These are phyloP conservation scores for Euthynnus affinis DNA, from an alignment of 2,797 vertebrate genomes.

Conservation along the genomic window DNA sequence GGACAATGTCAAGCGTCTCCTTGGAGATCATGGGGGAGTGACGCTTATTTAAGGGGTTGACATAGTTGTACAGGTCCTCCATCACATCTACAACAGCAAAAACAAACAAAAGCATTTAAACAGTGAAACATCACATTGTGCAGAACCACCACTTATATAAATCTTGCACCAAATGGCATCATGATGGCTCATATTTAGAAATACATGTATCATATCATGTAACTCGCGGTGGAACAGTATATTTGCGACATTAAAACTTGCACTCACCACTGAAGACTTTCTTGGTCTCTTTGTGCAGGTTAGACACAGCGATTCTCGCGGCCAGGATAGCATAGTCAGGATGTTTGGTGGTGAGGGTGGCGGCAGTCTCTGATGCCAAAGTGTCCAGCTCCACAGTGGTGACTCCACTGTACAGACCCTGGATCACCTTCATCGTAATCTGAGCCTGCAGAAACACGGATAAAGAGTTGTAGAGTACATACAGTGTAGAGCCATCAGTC, in stretches of 20 bases:
- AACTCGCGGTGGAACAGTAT: background rate
- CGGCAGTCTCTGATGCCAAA: conserved; percentile 93
- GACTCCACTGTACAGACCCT: conserved; percentile 95
- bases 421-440: conserved; percentile 98
- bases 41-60: conserved; percentile 90
- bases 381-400: conserved; percentile 96
- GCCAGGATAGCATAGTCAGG: conserved; percentile 97
- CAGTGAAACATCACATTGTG: background rate
- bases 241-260: background rate
- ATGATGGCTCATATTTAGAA: background rate
- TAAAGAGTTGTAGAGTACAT: background rate
- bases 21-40: conserved; percentile 96
- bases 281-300: conserved; percentile 97
- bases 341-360: conserved; percentile 96
- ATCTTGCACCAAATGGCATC: background rate
- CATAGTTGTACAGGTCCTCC: conserved; percentile 94
- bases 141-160: background rate
- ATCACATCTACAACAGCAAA: conserved; percentile 87
- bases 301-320: conserved; percentile 95
- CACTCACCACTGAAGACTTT: conserved; percentile 92
- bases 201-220: background rate
- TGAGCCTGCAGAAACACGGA: conserved; percentile 78
- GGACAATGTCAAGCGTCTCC: conserved; percentile 90
- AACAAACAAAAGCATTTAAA: background rate
- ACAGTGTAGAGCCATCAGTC: background rate